Base-by-base conservation (phyloP, 2,113 vertebrate species). In the Megaceryle torquata region DNA sequence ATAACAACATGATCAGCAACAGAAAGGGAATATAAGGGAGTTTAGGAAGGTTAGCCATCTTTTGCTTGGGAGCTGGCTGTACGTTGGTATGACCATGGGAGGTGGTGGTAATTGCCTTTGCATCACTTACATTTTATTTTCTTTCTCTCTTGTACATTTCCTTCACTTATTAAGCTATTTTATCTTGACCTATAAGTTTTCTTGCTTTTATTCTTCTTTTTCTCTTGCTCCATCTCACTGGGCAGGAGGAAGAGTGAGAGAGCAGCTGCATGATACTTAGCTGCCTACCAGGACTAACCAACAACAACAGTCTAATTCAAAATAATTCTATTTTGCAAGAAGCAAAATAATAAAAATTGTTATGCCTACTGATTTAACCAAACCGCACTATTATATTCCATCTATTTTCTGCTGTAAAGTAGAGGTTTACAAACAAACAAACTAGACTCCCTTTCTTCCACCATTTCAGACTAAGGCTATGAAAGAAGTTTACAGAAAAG, bases 21-120 rank as follows among this genome's bases (percentile, higher is more conserved):
- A 54, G 3, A 29, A 86, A 15, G 11, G 22, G 15, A 39, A 35
- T 82, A 86, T 5, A 59, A 67, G 15, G 4, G 11, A 1, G 9
- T 68, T 85, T 59, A n/a, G 17, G 24, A 43, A 82, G 4, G 5
- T 28, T 39, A 69, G 6, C 1, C 5, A 64, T 28, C 28, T 20
- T 53, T 69, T 35, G 31, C 48, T 29, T 3, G 6, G 26, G 82
- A 95, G 43, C 5, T 61, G 46, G 10, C 39, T 79, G 59, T 26
- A 65, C 25, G 43, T 21, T 2, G 0, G 9, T 39, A 16, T 60
- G 2, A 4, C 22, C 20, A 12, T 31, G 9, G 17, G 31, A 44
- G 9, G 11, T 50, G 4, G 5, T 64, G 5, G 14, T 18, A 77
- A 88, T 20, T 63, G 12, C 26, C 31, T 48, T 85, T 88, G 22